phyloP scores from a whole-genome alignment of 2,888 invertebrate species.

The Agriopis marginaria region DNA sequence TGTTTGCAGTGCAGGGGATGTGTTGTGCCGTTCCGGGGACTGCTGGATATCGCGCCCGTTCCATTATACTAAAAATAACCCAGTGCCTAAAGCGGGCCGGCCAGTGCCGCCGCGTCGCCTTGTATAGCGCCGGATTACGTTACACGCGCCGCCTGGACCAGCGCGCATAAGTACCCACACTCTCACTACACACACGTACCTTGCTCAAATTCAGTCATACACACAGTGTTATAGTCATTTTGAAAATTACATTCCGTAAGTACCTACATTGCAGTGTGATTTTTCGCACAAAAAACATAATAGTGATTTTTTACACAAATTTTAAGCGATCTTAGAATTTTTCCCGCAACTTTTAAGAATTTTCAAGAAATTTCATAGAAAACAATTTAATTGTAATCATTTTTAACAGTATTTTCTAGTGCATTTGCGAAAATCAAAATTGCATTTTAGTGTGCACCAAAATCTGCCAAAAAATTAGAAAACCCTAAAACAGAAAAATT shows the following conservation, averaged over 20 bases:
- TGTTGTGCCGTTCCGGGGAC: constrained; percentile 49
- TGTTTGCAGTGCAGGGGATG: constrained; percentile 66
- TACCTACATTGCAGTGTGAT: constrained; percentile 6
- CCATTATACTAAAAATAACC: constrained; percentile 66
- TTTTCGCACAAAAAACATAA: background rate
- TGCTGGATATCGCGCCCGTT: constrained; percentile 49
- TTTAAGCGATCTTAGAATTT: background rate
- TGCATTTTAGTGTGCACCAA: background rate
- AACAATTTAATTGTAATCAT: background rate
- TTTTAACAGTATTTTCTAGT: background rate
- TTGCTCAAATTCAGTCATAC: constrained; percentile 21
- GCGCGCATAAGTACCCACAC: constrained; percentile 49
- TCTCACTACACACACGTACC: constrained; percentile 61
- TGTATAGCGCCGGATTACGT: constrained; percentile 80
- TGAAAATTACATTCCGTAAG: constrained; percentile 21
- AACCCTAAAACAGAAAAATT: too few species aligned
- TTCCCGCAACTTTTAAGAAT: background rate
- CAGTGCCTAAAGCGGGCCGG: constrained; percentile 59
- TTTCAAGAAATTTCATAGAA: background rate
- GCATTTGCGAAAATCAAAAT: background rate
- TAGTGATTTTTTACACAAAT: background rate
- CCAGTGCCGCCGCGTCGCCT: constrained; percentile 57
- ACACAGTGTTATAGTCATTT: constrained; percentile 1
- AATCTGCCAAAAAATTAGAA: background rate
- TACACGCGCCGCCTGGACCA: constrained; percentile 56